These are phyloP conservation scores for Andrena fulva DNA, from an alignment of 2,888 invertebrate species.

Conservation along the genomic window DNA sequence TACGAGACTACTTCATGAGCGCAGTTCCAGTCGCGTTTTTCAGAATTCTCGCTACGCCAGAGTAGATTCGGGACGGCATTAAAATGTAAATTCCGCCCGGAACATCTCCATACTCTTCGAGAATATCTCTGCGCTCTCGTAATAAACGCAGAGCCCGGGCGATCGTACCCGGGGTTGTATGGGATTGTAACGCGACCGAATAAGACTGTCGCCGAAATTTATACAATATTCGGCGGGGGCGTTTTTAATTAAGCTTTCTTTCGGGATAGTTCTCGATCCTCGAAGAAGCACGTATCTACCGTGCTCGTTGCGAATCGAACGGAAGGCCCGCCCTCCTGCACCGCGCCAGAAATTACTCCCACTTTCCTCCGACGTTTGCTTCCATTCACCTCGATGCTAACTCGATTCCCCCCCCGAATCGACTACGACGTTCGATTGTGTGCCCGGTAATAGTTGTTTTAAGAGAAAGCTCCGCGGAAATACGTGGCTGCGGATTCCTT, in stretches of 20 bases:
- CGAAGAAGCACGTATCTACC: conserved; percentile 2
- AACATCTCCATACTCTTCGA: conserved; percentile 50
- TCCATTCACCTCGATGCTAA: conserved; percentile 49
- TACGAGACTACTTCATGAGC: conserved; percentile 18
- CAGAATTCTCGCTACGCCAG: conserved; percentile 20
- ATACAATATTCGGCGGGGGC: conserved; percentile 14
- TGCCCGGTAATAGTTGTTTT: conserved; percentile 49
- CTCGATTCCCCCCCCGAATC: conserved; percentile 53
- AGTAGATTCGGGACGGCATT: conserved; percentile 49
- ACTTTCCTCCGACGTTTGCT: conserved; percentile 23
- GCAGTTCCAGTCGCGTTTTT: conserved; percentile 37
- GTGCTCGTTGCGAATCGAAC: conserved; percentile 41
- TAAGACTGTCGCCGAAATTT: conserved; percentile 22
- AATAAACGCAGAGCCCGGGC: conserved; percentile 49
- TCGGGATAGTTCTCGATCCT: neutral
- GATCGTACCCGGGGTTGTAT: conserved; percentile 35
- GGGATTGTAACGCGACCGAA: conserved; percentile 47
- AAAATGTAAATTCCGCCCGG: conserved; percentile 47
- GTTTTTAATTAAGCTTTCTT: conserved; percentile 27
- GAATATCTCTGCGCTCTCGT: conserved; percentile 18
- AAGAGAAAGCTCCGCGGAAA: conserved; percentile 21
- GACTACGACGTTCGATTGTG: conserved; percentile 44
- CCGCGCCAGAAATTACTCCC: conserved; percentile 47
- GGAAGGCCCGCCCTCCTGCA: conserved; percentile 21
- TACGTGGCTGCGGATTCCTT: conserved; percentile 36